Evolutionary conservation across 1,140 invertebrate species (phyloP), one percentile per base, ranked within the genome.

Genomic region (Anagrus nilaparvatae): DNA sequence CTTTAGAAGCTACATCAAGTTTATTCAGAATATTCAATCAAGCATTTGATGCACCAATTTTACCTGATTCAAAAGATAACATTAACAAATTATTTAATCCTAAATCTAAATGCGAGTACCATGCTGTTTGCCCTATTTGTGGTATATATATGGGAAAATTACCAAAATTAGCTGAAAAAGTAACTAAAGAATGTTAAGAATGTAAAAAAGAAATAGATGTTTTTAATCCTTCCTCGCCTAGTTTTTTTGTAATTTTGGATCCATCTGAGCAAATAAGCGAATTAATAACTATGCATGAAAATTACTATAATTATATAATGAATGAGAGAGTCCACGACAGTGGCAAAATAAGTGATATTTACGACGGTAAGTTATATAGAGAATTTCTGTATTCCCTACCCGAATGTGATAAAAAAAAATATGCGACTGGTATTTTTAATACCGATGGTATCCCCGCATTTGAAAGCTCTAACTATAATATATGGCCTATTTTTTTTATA

Each of bases 401-500:
- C 13, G 9, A 6, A 20, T 8, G 19, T 16, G 37, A 27, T 2
- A 25, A 33, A 19, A 3, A 19, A 8, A 24, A 33, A 33, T 42
- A 32, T 14, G 29, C 28, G 13, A 32, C 35, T 24, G 16, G 5
- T 6, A 38, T 29, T 9, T 38, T 38, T 9, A 44, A 44, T 30
- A 44, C 42, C 2, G 42, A 44, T 30, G 33, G 42, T 19, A 34
- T 34, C 8, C 34, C 33, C 1, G 10, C 20, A n/a, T 44, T 38
- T 14, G 35, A 44, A 32, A 19, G 28, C 10, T 31, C 43, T 1
- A 21, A 17, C 7, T 32, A 30, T 4, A 31, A 27, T 1, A 31
- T 44, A 10, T 44, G 34, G 33, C 42, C 43, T 2, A 24, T 44
- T 1, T 44, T 32, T 23, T 24, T 44, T 14, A 31, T 32, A 16